Percentiles rank a stretch among this genome's conserved stretches.
phyloP scores from a whole-genome alignment of 2,113 vertebrate genomes.

The Litocranius walleri region DNA sequence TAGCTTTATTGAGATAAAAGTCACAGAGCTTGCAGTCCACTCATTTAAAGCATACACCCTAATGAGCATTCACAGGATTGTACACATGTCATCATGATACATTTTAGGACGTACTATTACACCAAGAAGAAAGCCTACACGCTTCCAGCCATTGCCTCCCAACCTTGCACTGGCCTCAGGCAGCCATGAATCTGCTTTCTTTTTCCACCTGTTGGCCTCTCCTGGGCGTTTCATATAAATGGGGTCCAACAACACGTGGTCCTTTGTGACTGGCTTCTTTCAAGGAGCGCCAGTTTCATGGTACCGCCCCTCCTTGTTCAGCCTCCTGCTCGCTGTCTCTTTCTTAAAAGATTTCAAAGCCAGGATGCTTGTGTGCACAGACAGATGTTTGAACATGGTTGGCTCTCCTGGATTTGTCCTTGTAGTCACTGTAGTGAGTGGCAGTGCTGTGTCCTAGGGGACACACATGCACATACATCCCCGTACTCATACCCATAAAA shows the following conservation, averaged over 20 bases:
- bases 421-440: fast-evolving
- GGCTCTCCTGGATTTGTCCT: background rate
- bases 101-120: background rate
- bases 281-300: background rate
- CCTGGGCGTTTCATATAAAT: background rate
- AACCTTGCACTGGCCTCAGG: background rate
- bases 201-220: fast-evolving
- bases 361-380: background rate
- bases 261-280: background rate
- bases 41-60: background rate
- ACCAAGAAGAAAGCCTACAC: background rate
- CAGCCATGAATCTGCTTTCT: background rate
- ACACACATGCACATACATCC: background rate
- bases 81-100: background rate
- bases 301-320: background rate
- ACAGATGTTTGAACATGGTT: fast-evolving
- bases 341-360: background rate
- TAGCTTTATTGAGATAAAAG: background rate
- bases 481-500: background rate
- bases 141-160: background rate
- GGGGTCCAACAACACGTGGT: background rate
- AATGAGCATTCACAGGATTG: background rate
- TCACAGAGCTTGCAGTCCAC: background rate
- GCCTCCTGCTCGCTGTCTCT: background rate
- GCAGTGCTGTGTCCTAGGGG: background rate